A percentile compares a stretch with the other conserved stretches of the same genome.
phyloP scores from a whole-genome alignment of 2,113 vertebrate species.

The Lasiurus cinereus region DNA sequence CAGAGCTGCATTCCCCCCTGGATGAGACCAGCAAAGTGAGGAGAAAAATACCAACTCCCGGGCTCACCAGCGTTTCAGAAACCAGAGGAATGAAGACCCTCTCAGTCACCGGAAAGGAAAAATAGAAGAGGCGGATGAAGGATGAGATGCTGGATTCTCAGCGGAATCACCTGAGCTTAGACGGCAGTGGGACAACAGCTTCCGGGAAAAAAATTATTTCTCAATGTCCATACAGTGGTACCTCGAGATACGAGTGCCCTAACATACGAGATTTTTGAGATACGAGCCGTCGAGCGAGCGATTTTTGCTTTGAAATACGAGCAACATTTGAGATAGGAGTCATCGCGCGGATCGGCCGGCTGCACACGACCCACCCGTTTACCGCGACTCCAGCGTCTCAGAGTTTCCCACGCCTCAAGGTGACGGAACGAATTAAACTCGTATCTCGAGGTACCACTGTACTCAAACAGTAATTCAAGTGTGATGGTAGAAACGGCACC shows the following conservation, averaged over 20 bases:
- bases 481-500: accelerated
- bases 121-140: not conserved
- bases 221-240: not conserved
- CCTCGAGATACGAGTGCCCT: too few relatives aligned
- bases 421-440: too few relatives aligned
- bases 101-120: not conserved
- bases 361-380: too few relatives aligned
- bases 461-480: not conserved
- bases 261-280: too few relatives aligned
- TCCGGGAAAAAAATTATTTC: not conserved
- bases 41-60: not conserved
- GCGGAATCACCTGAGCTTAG: not conserved
- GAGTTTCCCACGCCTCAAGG: too few relatives aligned
- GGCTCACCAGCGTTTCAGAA: conserved; percentile 1
- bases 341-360: too few relatives aligned
- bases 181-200: not conserved
- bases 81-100: conserved; percentile 17
- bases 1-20: not conserved
- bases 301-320: too few relatives aligned
- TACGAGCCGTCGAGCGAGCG: too few relatives aligned
- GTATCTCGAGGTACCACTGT: too few relatives aligned
- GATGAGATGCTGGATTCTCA: not conserved
- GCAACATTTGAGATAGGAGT: too few relatives aligned
- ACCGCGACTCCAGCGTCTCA: too few relatives aligned
- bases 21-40: not conserved